Conservation (phyloP, 1,140 invertebrate genomes). For the Ephestia elutella region DNA sequence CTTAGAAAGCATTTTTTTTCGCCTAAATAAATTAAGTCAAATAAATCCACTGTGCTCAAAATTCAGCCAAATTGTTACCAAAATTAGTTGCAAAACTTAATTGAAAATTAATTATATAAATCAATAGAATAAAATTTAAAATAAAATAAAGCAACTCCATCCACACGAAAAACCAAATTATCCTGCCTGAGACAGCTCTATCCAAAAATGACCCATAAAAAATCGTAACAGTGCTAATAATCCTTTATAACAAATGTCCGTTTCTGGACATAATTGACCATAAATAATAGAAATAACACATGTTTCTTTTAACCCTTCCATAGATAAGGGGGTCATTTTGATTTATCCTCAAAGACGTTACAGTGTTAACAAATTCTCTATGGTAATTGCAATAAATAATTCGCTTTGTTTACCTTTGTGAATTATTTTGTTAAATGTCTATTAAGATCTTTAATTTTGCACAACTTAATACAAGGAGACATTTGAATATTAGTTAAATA, state of each 20-base stretch:
- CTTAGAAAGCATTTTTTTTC: too few species aligned
- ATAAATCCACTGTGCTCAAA: too few species aligned
- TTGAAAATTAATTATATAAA: too few species aligned
- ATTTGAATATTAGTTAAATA: too few species aligned
- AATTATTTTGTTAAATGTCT: neutral
- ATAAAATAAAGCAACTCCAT: neutral
- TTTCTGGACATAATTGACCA: slow-evolving; percentile 65
- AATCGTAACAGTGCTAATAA: slow-evolving; percentile 37
- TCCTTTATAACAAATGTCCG: slow-evolving; percentile 38
- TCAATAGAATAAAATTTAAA: neutral
- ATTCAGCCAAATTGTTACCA: too few species aligned
- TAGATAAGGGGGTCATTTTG: slow-evolving; percentile 31
- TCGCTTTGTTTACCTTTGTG: slow-evolving; percentile 15
- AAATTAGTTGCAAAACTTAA: too few species aligned
- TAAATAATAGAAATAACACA: slow-evolving; percentile 65
- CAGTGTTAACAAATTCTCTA: slow-evolving; percentile 21
- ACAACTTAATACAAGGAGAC: neutral
- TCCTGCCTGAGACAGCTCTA: slow-evolving; percentile 45
- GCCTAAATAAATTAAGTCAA: too few species aligned
- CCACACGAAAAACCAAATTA: slow-evolving; percentile 1
- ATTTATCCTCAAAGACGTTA: slow-evolving; percentile 13
- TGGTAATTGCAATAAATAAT: slow-evolving; percentile 15
- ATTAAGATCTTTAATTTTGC: slow-evolving; percentile 6
- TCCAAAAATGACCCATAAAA: slow-evolving; percentile 40
- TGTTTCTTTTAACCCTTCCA: slow-evolving; percentile 48